These are phyloP conservation scores for Hylaea fasciaria DNA, from an alignment of 2,888 invertebrate species.

Conservation along the genomic window DNA sequence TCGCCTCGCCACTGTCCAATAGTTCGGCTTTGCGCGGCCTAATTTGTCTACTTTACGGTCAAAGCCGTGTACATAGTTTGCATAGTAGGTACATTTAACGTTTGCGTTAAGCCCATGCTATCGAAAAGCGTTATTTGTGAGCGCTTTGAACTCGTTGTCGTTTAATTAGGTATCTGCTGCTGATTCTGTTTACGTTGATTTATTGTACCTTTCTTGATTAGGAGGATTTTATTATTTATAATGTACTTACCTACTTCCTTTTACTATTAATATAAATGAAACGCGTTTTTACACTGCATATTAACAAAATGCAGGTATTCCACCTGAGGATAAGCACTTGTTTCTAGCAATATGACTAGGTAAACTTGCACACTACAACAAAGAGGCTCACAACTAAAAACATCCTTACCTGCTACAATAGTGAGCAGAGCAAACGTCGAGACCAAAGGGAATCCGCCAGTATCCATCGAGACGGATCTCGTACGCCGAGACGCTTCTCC, in stretches of 20 bases:
- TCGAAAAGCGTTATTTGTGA: slow-evolving; percentile 7
- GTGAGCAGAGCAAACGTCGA: slow-evolving; percentile 80
- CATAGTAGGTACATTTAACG: slow-evolving; percentile 34
- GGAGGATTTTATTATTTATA: no score
- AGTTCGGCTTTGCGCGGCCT: slow-evolving; percentile 44
- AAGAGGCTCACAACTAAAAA: neutral
- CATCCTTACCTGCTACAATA: slow-evolving; percentile 75
- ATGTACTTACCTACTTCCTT: no score
- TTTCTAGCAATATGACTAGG: no score
- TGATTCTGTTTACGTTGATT: neutral
- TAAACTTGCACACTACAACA: no score
- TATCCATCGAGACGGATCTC: slow-evolving; percentile 73
- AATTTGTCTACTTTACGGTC: slow-evolving; percentile 50
- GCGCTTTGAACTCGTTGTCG: neutral
- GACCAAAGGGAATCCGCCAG: slow-evolving; percentile 74
- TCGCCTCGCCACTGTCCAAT: slow-evolving; percentile 41
- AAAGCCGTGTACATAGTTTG: slow-evolving; percentile 42
- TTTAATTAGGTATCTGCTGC: neutral
- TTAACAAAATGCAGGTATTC: no score
- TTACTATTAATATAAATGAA: no score
- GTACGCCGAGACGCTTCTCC: slow-evolving; percentile 62
- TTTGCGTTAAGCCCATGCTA: slow-evolving; percentile 1
- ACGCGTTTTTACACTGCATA: no score
- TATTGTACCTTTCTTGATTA: neutral
- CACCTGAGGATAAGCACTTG: no score